These are phyloP conservation scores for Bubo scandiacus DNA, from an alignment of 2,113 vertebrate species.

Conservation along the genomic window DNA sequence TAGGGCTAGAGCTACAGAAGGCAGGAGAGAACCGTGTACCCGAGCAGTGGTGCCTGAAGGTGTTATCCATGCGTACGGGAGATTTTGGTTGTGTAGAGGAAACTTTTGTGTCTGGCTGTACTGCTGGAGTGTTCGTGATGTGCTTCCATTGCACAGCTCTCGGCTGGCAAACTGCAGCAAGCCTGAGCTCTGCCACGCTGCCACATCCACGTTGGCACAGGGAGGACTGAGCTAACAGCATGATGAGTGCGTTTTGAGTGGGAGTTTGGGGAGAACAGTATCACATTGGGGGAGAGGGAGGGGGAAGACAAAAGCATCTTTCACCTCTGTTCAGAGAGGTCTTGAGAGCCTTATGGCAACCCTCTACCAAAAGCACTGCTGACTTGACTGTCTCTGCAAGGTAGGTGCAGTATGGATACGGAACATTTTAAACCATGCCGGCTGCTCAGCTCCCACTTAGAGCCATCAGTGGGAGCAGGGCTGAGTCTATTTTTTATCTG, in stretches of 20 bases:
- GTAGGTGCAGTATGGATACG: not conserved
- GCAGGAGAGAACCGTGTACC: not conserved
- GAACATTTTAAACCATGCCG: not conserved
- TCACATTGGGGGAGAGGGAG: not conserved
- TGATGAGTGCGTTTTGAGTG: rapidly evolving
- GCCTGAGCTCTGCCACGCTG: not conserved
- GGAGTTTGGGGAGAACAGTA: not conserved
- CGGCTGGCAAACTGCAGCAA: rapidly evolving
- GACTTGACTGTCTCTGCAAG: not conserved
- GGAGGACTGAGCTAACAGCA: not conserved
- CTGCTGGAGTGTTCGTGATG: not conserved
- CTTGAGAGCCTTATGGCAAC: not conserved
- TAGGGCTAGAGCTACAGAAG: not conserved
- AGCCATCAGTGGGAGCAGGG: not conserved
- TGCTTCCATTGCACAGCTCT: not conserved
- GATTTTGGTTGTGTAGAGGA: rapidly evolving
- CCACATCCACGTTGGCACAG: too few species aligned
- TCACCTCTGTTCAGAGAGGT: not conserved
- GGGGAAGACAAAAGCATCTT: not conserved
- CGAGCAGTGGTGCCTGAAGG: not conserved
- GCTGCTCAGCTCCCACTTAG: not conserved
- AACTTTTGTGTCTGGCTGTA: not conserved
- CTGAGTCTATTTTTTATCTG: not conserved
- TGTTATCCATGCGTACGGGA: rapidly evolving
- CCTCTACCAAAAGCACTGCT: not conserved